A percentile compares a stretch with the other conserved stretches of the same genome.
phyloP scores from a whole-genome alignment of 1,140 invertebrate genomes.

The Trachymyrmex cornetzi region DNA sequence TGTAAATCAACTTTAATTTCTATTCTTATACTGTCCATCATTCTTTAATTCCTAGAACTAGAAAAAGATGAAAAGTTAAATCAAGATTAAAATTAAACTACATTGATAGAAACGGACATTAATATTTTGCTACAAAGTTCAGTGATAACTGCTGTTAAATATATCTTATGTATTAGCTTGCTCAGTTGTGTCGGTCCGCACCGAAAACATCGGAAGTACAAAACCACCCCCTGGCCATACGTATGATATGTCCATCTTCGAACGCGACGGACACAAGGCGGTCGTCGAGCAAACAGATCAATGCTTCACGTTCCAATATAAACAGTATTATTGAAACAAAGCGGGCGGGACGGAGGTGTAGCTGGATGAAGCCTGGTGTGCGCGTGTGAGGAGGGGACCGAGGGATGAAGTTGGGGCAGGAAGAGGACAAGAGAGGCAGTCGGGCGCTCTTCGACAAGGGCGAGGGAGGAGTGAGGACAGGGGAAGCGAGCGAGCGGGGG shows the following conservation, averaged over 20 bases:
- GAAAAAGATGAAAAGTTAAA: no score
- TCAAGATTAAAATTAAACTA: no score
- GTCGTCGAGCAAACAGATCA: conserved; percentile 86
- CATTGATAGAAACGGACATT: no score
- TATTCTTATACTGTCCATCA: no score
- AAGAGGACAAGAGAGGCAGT: conserved; percentile 62
- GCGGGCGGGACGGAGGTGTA: conserved; percentile 83
- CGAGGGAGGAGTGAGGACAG: conserved; percentile 48
- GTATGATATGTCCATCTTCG: conserved; percentile 76
- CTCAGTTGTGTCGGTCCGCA: not conserved
- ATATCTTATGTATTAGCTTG: not conserved
- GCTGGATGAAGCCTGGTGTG: conserved; percentile 71
- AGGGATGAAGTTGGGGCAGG: conserved; percentile 62
- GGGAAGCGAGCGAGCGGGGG: conserved; percentile 67
- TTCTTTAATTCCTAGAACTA: no score
- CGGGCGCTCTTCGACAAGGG: conserved; percentile 65
- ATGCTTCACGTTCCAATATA: conserved; percentile 87
- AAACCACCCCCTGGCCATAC: not conserved
- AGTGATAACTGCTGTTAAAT: not conserved
- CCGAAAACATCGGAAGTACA: conserved; percentile 29
- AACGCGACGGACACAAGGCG: conserved; percentile 68
- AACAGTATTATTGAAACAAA: conserved; percentile 87
- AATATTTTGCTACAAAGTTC: not conserved
- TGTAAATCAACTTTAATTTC: no score
- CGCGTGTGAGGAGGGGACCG: conserved; percentile 68